Evolutionary conservation across 1,140 invertebrate species (phyloP).

Genomic region (Panulirus ornatus): DNA sequence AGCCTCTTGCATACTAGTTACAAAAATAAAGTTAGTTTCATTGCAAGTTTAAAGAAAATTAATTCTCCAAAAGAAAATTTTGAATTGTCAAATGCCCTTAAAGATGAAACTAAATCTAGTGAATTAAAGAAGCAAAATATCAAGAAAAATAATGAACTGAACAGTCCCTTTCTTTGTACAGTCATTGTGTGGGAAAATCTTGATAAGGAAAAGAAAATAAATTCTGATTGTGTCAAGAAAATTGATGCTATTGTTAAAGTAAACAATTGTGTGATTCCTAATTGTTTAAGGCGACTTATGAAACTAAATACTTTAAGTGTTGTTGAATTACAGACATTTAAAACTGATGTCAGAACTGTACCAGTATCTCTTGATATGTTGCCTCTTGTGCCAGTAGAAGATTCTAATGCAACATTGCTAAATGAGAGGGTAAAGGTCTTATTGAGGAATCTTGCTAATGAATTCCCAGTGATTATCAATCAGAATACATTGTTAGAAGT

Average conservation of each 20-base stretch:
- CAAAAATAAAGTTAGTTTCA: conserved; percentile 34
- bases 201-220: background rate
- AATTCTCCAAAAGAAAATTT: conserved; percentile 41
- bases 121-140: conserved; percentile 16
- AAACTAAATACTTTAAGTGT: conserved; percentile 22
- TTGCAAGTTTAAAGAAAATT: conserved; percentile 32
- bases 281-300: conserved; percentile 38
- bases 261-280: conserved; percentile 45
- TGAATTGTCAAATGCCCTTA: background rate
- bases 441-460: conserved; percentile 40
- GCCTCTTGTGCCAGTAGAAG: background rate
- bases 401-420: background rate
- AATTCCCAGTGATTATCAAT: conserved; percentile 56
- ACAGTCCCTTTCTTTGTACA: background rate
- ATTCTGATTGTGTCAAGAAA: background rate
- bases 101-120: conserved; percentile 49
- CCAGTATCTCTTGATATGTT: conserved; percentile 39
- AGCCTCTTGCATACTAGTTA: conserved; percentile 23
- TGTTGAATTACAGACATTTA: conserved; percentile 39
- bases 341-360: background rate
- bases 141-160: background rate
- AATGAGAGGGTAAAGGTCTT: background rate
- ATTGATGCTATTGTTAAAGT: conserved; percentile 20
- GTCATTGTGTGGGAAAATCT: conserved; percentile 69
- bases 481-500: conserved; percentile 37